Evolutionary conservation across 1,140 invertebrate species (phyloP).

Genomic region (Lepidurus apus): DNA sequence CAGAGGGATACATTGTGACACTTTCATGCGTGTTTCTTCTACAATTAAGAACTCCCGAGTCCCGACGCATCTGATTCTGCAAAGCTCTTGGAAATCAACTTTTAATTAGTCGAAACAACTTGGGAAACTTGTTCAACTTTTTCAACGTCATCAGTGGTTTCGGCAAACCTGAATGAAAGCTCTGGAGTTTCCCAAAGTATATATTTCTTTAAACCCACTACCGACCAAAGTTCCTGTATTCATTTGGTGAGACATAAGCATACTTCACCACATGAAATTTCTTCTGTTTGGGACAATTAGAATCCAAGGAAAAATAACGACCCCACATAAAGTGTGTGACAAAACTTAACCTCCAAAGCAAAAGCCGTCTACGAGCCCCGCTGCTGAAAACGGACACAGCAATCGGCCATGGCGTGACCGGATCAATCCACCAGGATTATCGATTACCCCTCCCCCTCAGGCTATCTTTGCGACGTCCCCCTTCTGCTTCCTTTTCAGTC

Average conservation of each 20-base stretch:
- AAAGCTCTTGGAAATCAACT: too few relatives aligned
- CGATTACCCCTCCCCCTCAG: neutral
- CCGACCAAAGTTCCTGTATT: too few relatives aligned
- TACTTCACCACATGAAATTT: neutral
- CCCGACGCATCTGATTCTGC: too few relatives aligned
- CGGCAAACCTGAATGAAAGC: too few relatives aligned
- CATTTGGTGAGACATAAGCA: neutral
- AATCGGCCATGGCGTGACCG: slow-evolving; percentile 20
- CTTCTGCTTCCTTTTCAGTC: neutral
- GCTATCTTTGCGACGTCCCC: neutral
- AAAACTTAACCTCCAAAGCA: neutral
- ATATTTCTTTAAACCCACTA: too few relatives aligned
- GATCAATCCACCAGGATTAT: slow-evolving; percentile 11
- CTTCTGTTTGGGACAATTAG: neutral
- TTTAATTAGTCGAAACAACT: too few relatives aligned
- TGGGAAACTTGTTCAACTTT: too few relatives aligned
- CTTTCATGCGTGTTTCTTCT: too few relatives aligned
- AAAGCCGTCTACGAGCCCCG: neutral
- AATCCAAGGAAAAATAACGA: neutral
- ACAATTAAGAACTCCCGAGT: too few relatives aligned
- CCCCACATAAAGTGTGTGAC: neutral
- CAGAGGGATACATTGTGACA: too few relatives aligned
- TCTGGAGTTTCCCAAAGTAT: too few relatives aligned
- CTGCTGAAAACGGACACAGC: slow-evolving; percentile 14
- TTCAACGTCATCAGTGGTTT: too few relatives aligned